Conservation (phyloP, 35 echinoderm and acorn worm genomes). For the Anneissia japonica region DNA sequence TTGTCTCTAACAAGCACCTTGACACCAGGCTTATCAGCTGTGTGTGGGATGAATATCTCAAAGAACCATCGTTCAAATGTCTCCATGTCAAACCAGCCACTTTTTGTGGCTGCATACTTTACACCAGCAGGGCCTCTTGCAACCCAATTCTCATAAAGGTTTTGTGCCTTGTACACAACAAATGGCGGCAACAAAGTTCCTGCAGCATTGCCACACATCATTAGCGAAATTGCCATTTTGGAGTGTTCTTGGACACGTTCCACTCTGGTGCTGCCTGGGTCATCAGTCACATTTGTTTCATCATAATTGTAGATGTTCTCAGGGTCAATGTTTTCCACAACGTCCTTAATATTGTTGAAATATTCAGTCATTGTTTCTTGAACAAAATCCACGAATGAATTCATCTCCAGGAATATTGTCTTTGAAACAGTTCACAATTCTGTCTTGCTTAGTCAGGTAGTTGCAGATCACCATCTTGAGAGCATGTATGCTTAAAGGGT, state of each 20-base stretch:
- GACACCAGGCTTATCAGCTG: background rate
- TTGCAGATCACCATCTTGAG: background rate
- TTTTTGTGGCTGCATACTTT: slow-evolving; percentile 31
- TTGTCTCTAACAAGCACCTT: slow-evolving; percentile 1
- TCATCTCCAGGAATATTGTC: slow-evolving; percentile 19
- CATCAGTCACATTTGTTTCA: slow-evolving; percentile 19
- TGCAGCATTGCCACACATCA: slow-evolving; percentile 25
- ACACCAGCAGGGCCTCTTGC: slow-evolving; percentile 5
- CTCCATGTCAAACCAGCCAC: slow-evolving; percentile 37
- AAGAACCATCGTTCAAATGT: slow-evolving; percentile 41
- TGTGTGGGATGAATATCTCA: slow-evolving; percentile 15
- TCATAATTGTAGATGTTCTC: too few relatives aligned
- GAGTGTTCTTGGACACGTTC: slow-evolving; percentile 12
- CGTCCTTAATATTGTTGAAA: too few relatives aligned
- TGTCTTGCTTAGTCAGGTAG: background rate
- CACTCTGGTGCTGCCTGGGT: background rate
- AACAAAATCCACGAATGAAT: background rate
- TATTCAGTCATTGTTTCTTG: slow-evolving; percentile 30
- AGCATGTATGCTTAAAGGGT: background rate
- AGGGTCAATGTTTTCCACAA: too few relatives aligned
- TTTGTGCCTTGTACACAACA: slow-evolving; percentile 29
- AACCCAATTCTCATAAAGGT: slow-evolving; percentile 37
- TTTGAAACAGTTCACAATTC: background rate
- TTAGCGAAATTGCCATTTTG: slow-evolving; percentile 22
- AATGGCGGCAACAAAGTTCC: slow-evolving; percentile 25